These are phyloP conservation scores for Rhinopomastus cyanomelas DNA, from an alignment of 2,113 vertebrate species.

Conservation along the genomic window DNA sequence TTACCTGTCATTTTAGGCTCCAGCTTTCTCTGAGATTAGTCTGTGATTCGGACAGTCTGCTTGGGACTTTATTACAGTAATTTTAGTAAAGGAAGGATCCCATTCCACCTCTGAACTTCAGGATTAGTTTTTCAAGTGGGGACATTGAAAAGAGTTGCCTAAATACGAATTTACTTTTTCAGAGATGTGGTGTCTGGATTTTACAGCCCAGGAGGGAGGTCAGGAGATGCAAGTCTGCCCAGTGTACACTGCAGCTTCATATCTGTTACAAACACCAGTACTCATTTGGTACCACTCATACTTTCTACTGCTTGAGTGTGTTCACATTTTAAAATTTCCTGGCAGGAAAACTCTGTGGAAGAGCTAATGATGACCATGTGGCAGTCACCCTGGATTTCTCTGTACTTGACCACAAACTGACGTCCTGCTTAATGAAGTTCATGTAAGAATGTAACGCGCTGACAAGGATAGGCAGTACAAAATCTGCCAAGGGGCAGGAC, in stretches of 20 bases:
- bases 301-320: not conserved
- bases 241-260: not conserved
- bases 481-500: not conserved
- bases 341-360: not conserved
- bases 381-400: not conserved
- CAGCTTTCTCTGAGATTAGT: not conserved
- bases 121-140: not conserved
- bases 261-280: not conserved
- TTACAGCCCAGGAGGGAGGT: not conserved
- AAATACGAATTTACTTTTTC: conserved; percentile 5
- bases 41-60: not conserved
- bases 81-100: not conserved
- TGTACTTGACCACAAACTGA: not conserved
- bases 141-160: not conserved
- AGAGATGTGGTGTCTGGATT: not conserved
- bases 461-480: not conserved
- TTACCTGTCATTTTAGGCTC: not conserved
- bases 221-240: not conserved
- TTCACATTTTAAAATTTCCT: not conserved
- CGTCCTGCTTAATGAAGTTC: not conserved
- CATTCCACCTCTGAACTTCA: not conserved
- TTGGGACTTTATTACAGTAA: not conserved
- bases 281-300: not conserved
- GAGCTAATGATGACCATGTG: not conserved
- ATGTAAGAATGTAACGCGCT: not conserved